A percentile compares a stretch with the other conserved stretches of the same genome.
phyloP scores from a whole-genome alignment of 2,113 vertebrate species.

The Gasterosteus aculeatus region DNA sequence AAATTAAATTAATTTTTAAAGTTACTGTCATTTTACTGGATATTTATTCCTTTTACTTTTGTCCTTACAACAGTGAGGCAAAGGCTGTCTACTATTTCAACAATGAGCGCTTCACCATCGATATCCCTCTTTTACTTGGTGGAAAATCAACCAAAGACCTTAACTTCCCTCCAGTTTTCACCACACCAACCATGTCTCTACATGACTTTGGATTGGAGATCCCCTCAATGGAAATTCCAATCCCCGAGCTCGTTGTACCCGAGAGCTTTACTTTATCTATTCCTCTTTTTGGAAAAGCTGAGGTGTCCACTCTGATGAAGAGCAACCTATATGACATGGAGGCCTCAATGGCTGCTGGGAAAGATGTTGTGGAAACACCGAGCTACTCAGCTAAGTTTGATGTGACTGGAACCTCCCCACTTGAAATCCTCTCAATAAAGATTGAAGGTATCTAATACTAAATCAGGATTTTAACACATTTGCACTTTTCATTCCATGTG shows the following conservation, averaged over 20 bases:
- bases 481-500: neutral
- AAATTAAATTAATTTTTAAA: slow-evolving; percentile 1
- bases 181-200: slow-evolving; percentile 80
- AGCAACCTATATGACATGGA: slow-evolving; percentile 94
- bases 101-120: slow-evolving; percentile 79
- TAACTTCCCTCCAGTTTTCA: slow-evolving; percentile 78
- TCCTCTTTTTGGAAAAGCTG: slow-evolving; percentile 85
- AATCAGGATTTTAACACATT: neutral
- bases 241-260: slow-evolving; percentile 86
- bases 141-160: slow-evolving; percentile 87
- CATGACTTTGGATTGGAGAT: slow-evolving; percentile 83
- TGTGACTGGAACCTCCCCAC: slow-evolving; percentile 6
- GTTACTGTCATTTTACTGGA: neutral
- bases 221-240: slow-evolving; percentile 78
- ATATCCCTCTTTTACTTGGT: slow-evolving; percentile 88
- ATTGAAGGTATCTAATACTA: neutral
- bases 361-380: slow-evolving; percentile 73
- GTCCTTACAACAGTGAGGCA: slow-evolving; percentile 83
- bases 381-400: slow-evolving; percentile 10
- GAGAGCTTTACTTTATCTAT: slow-evolving; percentile 77
- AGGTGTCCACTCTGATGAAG: slow-evolving; percentile 83
- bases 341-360: slow-evolving; percentile 79
- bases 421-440: neutral
- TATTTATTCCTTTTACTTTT: slow-evolving; percentile 7
- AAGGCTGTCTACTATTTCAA: slow-evolving; percentile 85